Base-by-base conservation (phyloP, 2,797 vertebrate genomes). In the Craterocephalus amniculus region DNA sequence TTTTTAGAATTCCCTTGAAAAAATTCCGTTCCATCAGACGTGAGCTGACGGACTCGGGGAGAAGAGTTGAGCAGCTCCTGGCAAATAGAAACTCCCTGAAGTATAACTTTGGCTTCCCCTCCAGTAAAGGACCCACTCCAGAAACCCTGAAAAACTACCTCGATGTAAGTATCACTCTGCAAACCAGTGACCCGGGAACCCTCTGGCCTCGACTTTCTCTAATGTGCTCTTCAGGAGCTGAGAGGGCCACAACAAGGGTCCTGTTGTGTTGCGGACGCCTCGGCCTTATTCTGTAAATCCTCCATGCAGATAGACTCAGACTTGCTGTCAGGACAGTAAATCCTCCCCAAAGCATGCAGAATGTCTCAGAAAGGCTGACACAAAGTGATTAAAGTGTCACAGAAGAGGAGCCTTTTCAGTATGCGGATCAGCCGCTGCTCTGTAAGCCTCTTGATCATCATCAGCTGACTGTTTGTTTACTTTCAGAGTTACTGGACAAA, bases 121-220 rank as follows among this genome's bases (percentile, higher is more conserved):
- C 87, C 2, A 76, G 79, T 18, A 83, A 73, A 0, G 88, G n/a
- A 0, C 97, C 98, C 24, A 93, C 95, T 22, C 97, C 98, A 0
- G 98, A 99, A 83, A 87, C 90, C 2, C 91, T 99, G 72, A 99
- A 94, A 87, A 99, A 99, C 92, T 99, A 96, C 91, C 92, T 99
- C 76, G 98, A 99, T 59, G 98, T 99, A 86, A 97, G 88, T n/a
- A 1, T 16, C 67, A 0, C 51, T 52, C 36, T 29, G n/a, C 14
- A 7, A 56, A 67, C 20, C 49, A 36, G 49, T 56, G 70, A 67
- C 59, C 64, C 67, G 62, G 63, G 24, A 18, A 18, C 52, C 24
- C 24, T 62, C 6, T 32, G 40, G 43, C 63, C 76, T 67, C 54
- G 40, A 0, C 67, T 63, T 70, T 58, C 67, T 11, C 52, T 74